Conservation (phyloP, 1,140 invertebrate species). For the Tenebrio molitor region DNA sequence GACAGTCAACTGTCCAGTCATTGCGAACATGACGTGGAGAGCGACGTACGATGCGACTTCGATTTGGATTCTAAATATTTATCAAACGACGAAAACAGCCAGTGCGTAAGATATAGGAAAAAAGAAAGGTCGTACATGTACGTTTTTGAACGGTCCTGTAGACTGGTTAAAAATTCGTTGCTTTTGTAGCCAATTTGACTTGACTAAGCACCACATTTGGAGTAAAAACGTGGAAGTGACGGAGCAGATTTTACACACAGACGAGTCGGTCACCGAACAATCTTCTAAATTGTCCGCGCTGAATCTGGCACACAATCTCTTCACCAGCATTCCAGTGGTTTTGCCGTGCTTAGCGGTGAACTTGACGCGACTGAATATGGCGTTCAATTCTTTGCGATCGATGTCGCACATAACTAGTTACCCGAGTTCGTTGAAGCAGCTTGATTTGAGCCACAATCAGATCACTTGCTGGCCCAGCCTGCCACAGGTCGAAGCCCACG, state of each 20-base stretch:
- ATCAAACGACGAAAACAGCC: slow-evolving; percentile 55
- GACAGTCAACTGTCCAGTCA: slow-evolving; percentile 65
- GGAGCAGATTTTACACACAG: slow-evolving; percentile 74
- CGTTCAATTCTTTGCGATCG: slow-evolving; percentile 87
- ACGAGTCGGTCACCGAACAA: slow-evolving; percentile 66
- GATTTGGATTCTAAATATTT: slow-evolving; percentile 58
- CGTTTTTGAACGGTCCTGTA: slow-evolving; percentile 46
- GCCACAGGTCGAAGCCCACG: slow-evolving; percentile 77
- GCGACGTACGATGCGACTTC: slow-evolving; percentile 55
- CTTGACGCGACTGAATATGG: slow-evolving; percentile 89
- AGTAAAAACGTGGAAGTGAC: slow-evolving; percentile 77
- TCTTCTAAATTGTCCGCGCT: slow-evolving; percentile 78
- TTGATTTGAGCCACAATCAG: slow-evolving; percentile 95
- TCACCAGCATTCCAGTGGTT: slow-evolving; percentile 87
- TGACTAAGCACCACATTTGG: slow-evolving; percentile 82
- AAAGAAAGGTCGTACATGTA: slow-evolving; percentile 63
- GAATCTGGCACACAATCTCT: slow-evolving; percentile 93
- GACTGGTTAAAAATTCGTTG: slow-evolving; percentile 24
- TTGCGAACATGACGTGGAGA: slow-evolving; percentile 60
- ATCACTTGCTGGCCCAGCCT: slow-evolving; percentile 90
- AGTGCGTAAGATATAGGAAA: slow-evolving; percentile 61
- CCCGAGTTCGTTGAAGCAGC: slow-evolving; percentile 88
- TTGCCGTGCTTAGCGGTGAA: slow-evolving; percentile 90
- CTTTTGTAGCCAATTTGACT: slow-evolving; percentile 67
- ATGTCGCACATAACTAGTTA: slow-evolving; percentile 93